phyloP scores from a whole-genome alignment of 2,888 invertebrate species.

The Apamea epomidion region DNA sequence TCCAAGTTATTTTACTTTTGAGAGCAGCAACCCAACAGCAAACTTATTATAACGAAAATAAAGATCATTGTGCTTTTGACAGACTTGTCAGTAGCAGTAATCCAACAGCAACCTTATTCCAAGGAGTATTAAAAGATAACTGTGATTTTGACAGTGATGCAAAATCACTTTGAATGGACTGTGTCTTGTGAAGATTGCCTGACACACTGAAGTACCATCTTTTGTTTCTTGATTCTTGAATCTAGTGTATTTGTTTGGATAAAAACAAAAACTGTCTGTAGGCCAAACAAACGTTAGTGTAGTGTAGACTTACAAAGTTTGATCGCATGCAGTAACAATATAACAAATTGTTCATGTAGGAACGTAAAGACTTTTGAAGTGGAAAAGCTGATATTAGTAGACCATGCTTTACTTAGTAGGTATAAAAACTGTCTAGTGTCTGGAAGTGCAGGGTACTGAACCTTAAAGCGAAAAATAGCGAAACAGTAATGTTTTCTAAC shows the following conservation, averaged over 20 bases:
- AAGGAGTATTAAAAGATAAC: too few species aligned
- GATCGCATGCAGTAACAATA: not conserved
- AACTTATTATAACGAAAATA: too few species aligned
- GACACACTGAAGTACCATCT: not conserved
- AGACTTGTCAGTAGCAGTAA: too few species aligned
- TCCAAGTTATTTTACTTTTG: too few species aligned
- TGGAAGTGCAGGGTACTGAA: not conserved
- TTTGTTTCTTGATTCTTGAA: conserved; percentile 25
- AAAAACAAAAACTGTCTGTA: not conserved
- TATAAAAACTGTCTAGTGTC: not conserved
- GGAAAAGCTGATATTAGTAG: not conserved
- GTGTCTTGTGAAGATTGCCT: not conserved
- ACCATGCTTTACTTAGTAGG: not conserved
- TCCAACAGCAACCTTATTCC: too few species aligned
- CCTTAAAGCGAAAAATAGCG: not conserved
- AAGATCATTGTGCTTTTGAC: too few species aligned
- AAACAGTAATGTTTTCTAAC: not conserved
- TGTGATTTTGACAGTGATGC: too few species aligned
- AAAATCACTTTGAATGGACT: too few species aligned
- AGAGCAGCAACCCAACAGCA: too few species aligned
- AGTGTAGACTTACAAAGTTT: not conserved
- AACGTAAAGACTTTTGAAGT: not conserved
- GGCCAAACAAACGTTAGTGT: not conserved
- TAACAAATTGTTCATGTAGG: not conserved
- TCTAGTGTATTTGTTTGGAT: not conserved